Base-by-base conservation (phyloP, 2,113 vertebrate species). In the Gavialis gangeticus region DNA sequence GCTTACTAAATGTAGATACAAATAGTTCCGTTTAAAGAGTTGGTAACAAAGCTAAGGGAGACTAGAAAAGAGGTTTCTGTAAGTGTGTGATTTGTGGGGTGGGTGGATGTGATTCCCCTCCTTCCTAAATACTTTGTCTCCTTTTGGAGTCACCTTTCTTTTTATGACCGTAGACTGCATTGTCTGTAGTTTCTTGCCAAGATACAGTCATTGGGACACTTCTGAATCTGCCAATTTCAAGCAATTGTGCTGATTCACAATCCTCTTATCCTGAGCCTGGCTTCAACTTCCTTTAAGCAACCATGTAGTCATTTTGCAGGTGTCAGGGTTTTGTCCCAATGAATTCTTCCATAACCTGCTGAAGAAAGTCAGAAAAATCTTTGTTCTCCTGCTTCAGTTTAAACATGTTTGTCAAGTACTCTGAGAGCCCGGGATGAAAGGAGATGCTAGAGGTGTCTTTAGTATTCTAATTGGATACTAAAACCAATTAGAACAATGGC, bases 71-170 rank as follows among this genome's bases (percentile, higher is more conserved):
- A 88, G 90, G 73, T 95, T 89, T 84, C 92, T 46, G 46, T 46
- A 46, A 46, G 46, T 46, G 46, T 46, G 46, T 46, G 46, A 9
- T 46, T 46, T 46, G 46, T 46, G 46, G 46, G 46, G 7, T 46
- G 8, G 9, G 46, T 86, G 75, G n/a, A 63, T 92, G 55, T 1
- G 1, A 37, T 57, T 62, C 4, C 60, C 60, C 24, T 12, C 24
- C 10, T 12, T 25, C 24, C n/a, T 18, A 59, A 59, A 21, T 59
- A 54, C 86, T 95, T 78, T 87, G 34, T 28, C 82, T 7, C 1
- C 82, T 97, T 87, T 83, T 97, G 96, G 93, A 91, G 94, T 94
- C 84, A 81, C 87, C 64, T 89, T 86, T 69, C 95, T 91, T 97
- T 84, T 15, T n/a, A 55, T 82, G 93, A 64, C 79, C 73, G 97